Evolutionary conservation across 2,113 vertebrate species (phyloP).

Genomic region (Bujurquina vittata): DNA sequence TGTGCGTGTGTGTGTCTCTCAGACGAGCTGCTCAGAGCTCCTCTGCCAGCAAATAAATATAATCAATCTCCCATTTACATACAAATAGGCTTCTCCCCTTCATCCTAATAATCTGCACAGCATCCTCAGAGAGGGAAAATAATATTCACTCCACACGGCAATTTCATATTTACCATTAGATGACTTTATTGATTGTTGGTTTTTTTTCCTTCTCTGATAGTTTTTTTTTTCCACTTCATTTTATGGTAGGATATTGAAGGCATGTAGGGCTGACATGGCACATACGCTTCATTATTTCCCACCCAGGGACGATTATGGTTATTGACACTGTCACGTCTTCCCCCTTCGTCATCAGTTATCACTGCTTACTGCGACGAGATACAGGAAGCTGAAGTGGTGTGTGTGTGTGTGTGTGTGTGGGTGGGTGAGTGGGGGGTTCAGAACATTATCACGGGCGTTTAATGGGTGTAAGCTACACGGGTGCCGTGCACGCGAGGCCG

Average conservation of each 20-base stretch:
- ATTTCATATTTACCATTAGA: constrained; percentile 81
- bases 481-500: constrained; percentile 47
- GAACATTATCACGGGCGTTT: constrained; percentile 74
- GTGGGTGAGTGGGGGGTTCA: constrained; percentile 44
- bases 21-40: constrained; percentile 42
- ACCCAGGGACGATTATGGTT: constrained; percentile 83
- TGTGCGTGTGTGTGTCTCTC: constrained; percentile 17
- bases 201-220: constrained; percentile 45
- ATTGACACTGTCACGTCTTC: constrained; percentile 89
- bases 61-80: constrained; percentile 86
- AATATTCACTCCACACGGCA: constrained; percentile 73
- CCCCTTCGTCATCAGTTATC: constrained; percentile 83
- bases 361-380: constrained; percentile 77
- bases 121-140: constrained; percentile 72
- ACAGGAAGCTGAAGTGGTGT: constrained; percentile 26
- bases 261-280: constrained; percentile 75
- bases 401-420: background rate
- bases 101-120: constrained; percentile 75
- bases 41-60: constrained; percentile 82
- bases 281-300: constrained; percentile 86
- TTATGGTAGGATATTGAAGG: constrained; percentile 83
- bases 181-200: constrained; percentile 82
- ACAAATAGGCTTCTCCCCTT: constrained; percentile 81
- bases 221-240: constrained; percentile 74
- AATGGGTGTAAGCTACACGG: constrained; percentile 86